These are phyloP conservation scores for Ametastegia equiseti DNA, from an alignment of 2,888 invertebrate genomes.

Conservation along the genomic window DNA sequence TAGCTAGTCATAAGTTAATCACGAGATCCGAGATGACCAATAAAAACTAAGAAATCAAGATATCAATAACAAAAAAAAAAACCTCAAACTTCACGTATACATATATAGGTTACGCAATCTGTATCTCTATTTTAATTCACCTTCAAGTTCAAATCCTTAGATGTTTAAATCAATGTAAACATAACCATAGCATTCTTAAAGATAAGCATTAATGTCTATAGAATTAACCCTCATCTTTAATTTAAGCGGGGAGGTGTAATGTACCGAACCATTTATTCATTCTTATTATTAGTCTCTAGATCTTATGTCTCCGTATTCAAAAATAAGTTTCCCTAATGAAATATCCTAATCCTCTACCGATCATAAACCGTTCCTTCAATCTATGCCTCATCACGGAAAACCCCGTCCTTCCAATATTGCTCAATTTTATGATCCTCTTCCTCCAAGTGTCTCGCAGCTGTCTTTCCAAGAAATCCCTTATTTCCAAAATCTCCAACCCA, in stretches of 20 bases:
- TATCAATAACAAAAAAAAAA: neutral
- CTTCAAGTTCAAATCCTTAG: neutral
- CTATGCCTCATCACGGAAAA: no score
- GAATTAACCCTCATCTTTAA: constrained; percentile 8
- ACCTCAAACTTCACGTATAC: neutral
- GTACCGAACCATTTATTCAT: neutral
- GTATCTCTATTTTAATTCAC: neutral
- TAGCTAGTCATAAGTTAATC: constrained; percentile 13
- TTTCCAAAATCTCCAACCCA: no score
- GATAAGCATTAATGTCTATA: constrained; percentile 19
- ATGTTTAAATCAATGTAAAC: neutral
- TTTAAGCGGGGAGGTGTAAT: constrained; percentile 28
- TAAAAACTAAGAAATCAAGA: neutral
- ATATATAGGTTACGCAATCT: neutral
- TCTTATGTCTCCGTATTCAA: no score
- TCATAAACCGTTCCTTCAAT: no score
- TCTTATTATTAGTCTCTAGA: no score
- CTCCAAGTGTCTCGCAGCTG: no score
- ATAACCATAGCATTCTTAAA: neutral
- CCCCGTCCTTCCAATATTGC: no score
- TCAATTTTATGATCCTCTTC: no score
- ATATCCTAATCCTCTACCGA: no score
- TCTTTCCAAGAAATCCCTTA: no score
- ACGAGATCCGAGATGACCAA: neutral
- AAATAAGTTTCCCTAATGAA: no score